Evolutionary conservation across 2,797 vertebrate genomes (phyloP).

Genomic region (Nyctibius grandis): DNA sequence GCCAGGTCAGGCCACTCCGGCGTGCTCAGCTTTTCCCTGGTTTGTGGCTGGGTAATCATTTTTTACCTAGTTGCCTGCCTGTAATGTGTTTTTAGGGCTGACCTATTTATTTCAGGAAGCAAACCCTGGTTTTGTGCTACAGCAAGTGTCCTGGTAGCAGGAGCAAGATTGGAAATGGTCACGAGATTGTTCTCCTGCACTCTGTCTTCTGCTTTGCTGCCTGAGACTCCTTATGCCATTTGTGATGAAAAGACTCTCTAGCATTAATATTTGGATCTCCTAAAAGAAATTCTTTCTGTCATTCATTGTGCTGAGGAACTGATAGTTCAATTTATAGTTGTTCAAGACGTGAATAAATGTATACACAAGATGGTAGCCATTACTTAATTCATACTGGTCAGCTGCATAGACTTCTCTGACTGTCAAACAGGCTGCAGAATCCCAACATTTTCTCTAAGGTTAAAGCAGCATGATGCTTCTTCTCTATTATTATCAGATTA

Average conservation of each 20-base stretch:
- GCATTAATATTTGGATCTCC: neutral
- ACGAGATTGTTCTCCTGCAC: neutral
- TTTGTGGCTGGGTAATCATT: neutral
- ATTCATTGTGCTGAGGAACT: neutral
- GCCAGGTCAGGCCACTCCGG: neutral
- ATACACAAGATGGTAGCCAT: neutral
- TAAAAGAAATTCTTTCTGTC: neutral
- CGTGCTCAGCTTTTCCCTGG: neutral
- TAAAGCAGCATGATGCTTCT: neutral
- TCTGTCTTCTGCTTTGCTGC: neutral
- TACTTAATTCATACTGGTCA: neutral
- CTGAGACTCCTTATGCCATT: neutral
- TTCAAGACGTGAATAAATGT: neutral
- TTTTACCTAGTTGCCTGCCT: neutral
- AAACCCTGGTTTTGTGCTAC: neutral
- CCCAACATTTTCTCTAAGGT: neutral
- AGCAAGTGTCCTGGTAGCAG: neutral
- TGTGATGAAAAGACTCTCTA: neutral
- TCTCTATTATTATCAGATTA: neutral
- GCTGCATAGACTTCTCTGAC: neutral
- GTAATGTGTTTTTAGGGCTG: neutral
- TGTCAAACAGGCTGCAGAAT: neutral
- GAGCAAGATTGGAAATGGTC: neutral
- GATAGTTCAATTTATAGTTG: neutral
- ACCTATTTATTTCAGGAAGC: neutral